Conservation (phyloP, 2,888 invertebrate species). For the Synanthedon andrenaeformis region DNA sequence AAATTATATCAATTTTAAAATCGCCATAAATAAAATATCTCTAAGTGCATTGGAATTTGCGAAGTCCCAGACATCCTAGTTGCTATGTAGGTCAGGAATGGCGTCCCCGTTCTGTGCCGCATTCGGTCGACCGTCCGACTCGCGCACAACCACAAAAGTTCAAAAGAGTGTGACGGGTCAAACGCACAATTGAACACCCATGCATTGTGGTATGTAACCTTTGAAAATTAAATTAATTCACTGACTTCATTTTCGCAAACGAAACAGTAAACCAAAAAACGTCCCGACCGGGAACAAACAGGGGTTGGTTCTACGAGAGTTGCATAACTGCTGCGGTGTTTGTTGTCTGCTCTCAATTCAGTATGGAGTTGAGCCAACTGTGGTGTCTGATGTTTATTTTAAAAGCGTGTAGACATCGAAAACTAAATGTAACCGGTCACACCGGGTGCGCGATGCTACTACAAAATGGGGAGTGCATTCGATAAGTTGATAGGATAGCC, state of each 20-base stretch:
- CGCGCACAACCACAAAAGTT: slow-evolving; percentile 13
- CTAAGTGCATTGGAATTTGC: slow-evolving; percentile 38
- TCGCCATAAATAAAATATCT: slow-evolving; percentile 11
- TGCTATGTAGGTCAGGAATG: slow-evolving; percentile 60
- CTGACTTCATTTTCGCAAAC: no score
- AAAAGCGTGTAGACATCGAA: not conserved
- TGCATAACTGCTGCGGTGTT: slow-evolving; percentile 6
- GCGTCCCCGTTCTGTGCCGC: slow-evolving; percentile 20
- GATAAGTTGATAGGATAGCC: not conserved
- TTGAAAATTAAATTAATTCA: no score
- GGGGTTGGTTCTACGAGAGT: not conserved
- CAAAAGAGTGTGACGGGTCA: slow-evolving; percentile 21
- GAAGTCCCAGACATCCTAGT: slow-evolving; percentile 43
- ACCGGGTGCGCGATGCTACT: not conserved
- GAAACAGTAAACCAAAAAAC: no score
- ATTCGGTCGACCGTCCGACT: slow-evolving; percentile 3
- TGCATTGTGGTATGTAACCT: no score
- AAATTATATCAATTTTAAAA: not conserved
- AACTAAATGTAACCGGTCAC: not conserved
- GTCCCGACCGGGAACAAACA: no score
- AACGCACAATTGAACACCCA: slow-evolving; percentile 12
- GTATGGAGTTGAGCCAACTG: slow-evolving; percentile 17
- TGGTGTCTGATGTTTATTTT: not conserved
- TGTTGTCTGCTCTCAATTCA: slow-evolving; percentile 3
- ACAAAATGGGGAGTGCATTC: not conserved